Evolutionary conservation across 92 coral and sea anemone genomes (phyloP), one percentile per base, ranked within the genome.

Genomic region (Phymanthus crucifer): DNA sequence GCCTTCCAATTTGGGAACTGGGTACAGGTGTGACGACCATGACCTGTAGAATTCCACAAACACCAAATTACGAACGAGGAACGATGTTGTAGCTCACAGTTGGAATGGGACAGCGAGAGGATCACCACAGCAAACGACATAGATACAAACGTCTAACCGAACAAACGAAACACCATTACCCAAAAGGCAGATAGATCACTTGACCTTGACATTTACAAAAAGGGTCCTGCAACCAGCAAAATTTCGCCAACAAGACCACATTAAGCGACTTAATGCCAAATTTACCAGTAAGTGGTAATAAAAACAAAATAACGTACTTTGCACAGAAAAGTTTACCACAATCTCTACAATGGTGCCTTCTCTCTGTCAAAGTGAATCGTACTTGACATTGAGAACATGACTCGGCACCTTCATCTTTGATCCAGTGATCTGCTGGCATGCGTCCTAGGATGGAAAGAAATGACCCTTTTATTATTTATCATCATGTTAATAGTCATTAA

Each of bases 341-440:
- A 56, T 95, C 97, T 76, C 98, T 84, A 81, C 98, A 95, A 84
- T 95, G 98, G 73, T 95, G 98, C 5, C 93, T 87, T 68, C 98
- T 86, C 83, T 92, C 97, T 64, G 87, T 73, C 66, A 94, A 72
- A 34, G 91, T 82, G 85, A 95, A 95, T 37, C 84, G 88, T 16
- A 87, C 91, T 21, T 82, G 86, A 52, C 98, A 95, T 45, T 90
- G 85, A 4, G 92, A 69, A 73, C 98, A 95, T 27, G 84, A 70
- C 21, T 87, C 91, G 23, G 93, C 94, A 70, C 96, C 91, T 37
- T 95, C 98, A 57, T 95, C 98, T 66, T 95, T 92, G 35, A 95
- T 92, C 98, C 98, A 95, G 83, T 95, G 98, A 64, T 95, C 94
- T 1, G 98, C 98, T 45, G 85, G 85, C 94, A 94, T 89, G 8